These are phyloP conservation scores for Apogon talboti DNA, from an alignment of 2,797 vertebrate species.

Conservation along the genomic window DNA sequence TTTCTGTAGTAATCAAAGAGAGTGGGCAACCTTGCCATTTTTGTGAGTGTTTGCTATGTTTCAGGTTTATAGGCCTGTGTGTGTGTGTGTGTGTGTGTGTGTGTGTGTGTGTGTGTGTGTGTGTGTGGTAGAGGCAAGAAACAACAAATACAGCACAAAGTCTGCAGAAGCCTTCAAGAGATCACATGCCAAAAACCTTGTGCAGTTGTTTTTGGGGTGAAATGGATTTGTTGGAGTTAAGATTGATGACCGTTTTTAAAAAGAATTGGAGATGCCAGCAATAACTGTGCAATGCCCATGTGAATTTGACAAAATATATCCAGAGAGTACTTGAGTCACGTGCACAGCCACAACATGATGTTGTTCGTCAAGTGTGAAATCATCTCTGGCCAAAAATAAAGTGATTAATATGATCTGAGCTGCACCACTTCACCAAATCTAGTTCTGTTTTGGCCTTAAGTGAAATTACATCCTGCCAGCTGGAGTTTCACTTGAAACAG, in stretches of 20 bases:
- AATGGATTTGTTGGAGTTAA: neutral
- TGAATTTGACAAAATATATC: neutral
- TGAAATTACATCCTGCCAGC: slow-evolving; percentile 49
- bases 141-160: neutral
- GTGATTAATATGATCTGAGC: slow-evolving; percentile 16
- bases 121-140: slow-evolving; percentile 1
- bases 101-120: no score
- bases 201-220: slow-evolving; percentile 8
- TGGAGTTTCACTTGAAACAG: slow-evolving; percentile 38
- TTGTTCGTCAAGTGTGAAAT: neutral
- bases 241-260: neutral
- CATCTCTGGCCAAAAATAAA: neutral
- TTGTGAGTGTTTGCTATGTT: slow-evolving; percentile 12
- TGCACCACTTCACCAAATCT: slow-evolving; percentile 21
- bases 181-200: slow-evolving; percentile 10
- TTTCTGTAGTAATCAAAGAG: slow-evolving; percentile 43
- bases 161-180: neutral
- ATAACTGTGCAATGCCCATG: neutral
- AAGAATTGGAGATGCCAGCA: neutral
- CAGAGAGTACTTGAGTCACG: neutral
- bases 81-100: neutral
- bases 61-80: slow-evolving; percentile 7
- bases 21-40: slow-evolving; percentile 42
- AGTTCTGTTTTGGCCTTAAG: slow-evolving; percentile 37
- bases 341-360: neutral